Percentiles rank a stretch among this genome's conserved stretches.
These are phyloP conservation scores for Siderastrea siderea DNA, from an alignment of 92 coral and sea anemone genomes.

Conservation along the genomic window DNA sequence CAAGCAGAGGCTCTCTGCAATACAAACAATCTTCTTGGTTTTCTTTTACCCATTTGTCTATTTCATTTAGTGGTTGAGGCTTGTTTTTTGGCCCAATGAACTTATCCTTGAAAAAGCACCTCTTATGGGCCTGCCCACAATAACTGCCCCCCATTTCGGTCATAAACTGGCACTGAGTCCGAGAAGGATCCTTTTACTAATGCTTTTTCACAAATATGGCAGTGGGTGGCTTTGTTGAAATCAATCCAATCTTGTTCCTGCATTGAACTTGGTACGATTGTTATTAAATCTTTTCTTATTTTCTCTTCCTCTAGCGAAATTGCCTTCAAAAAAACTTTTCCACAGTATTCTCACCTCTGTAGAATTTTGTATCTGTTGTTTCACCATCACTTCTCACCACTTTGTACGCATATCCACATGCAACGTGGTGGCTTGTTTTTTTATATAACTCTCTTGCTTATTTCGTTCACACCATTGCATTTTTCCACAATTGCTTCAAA, in stretches of 20 bases:
- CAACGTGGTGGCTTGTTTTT: background rate
- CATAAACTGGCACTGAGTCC: background rate
- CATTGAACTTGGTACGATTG: background rate
- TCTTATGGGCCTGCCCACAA: background rate
- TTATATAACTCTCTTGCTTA: background rate
- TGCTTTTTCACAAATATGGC: conserved; percentile 3
- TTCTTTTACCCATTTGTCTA: background rate
- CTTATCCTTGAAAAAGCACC: background rate
- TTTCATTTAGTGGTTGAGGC: background rate
- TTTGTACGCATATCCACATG: conserved; percentile 3
- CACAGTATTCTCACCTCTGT: background rate
- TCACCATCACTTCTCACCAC: background rate
- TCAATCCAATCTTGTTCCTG: background rate
- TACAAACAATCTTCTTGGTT: background rate
- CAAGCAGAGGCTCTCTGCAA: background rate
- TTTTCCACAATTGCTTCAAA: background rate
- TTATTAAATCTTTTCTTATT: background rate
- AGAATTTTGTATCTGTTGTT: background rate
- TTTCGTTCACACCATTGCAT: background rate
- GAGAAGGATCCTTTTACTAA: background rate
- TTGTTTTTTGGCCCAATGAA: background rate
- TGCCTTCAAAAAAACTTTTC: background rate
- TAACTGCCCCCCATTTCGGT: background rate
- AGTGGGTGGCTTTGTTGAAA: background rate
- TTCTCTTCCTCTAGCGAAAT: background rate